phyloP scores from a whole-genome alignment of 23 tunicate genomes.

The Halocynthia aurantium region DNA sequence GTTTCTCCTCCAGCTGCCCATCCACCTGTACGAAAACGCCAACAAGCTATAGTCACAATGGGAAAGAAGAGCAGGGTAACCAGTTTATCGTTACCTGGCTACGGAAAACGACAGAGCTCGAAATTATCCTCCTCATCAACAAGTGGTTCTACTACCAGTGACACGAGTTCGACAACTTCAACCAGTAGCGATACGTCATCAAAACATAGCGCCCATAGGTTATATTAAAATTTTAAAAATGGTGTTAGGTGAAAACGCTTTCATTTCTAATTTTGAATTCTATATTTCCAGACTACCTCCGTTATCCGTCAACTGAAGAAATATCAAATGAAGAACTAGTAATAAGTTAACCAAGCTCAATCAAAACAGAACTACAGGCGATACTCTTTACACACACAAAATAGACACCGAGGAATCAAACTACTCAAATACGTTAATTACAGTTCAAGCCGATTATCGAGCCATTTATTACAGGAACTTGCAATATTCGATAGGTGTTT shows the following conservation, averaged over 20 bases:
- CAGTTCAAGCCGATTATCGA: too few species aligned
- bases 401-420: too few species aligned
- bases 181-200: not conserved
- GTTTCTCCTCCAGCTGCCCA: constrained; percentile 4
- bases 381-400: too few species aligned
- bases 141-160: constrained; percentile 3
- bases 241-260: not conserved
- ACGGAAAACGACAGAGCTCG: not conserved
- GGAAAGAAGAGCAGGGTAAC: not conserved
- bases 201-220: not conserved
- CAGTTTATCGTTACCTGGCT: not conserved
- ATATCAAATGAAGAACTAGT: too few species aligned
- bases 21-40: constrained; percentile 1
- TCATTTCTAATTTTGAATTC: not conserved
- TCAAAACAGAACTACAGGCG: too few species aligned
- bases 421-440: too few species aligned
- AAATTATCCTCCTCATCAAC: not conserved
- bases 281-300: too few species aligned
- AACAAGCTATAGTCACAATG: not conserved
- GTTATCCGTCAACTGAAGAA: too few species aligned
- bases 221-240: too few species aligned
- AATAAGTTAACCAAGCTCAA: too few species aligned
- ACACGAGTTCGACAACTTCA: not conserved
- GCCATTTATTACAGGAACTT: too few species aligned
- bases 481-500: too few species aligned